These are phyloP conservation scores for Mus minutoides DNA, from an alignment of 2,797 vertebrate genomes.

Conservation along the genomic window DNA sequence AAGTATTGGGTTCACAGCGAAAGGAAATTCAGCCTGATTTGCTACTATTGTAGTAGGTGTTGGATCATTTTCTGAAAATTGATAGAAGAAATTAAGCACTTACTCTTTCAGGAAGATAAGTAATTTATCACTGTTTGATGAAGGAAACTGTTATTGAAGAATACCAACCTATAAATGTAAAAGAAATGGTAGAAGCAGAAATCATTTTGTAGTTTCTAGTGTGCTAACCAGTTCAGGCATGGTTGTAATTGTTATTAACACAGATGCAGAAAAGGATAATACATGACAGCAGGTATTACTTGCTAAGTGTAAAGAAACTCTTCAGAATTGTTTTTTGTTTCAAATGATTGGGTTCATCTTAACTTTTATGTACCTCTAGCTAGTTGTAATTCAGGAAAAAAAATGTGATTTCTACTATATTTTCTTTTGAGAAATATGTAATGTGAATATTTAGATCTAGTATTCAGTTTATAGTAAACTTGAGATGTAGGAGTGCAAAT, in stretches of 20 bases:
- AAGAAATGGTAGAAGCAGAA: slow-evolving; percentile 45
- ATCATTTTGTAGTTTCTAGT: background rate
- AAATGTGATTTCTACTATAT: background rate
- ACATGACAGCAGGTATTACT: background rate
- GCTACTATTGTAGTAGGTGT: background rate
- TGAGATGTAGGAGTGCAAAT: background rate
- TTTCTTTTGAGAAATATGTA: background rate
- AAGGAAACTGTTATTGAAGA: slow-evolving; percentile 15
- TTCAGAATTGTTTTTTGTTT: background rate
- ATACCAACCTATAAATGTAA: background rate
- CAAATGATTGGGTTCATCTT: background rate
- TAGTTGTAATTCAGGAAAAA: background rate
- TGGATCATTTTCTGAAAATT: slow-evolving; percentile 35
- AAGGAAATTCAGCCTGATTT: background rate
- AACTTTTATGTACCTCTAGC: background rate
- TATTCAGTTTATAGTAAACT: background rate
- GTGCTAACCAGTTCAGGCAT: background rate
- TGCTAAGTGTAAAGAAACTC: background rate
- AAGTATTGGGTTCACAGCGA: background rate
- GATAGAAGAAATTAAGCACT: slow-evolving; percentile 30
- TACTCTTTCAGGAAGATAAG: background rate
- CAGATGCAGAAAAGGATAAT: background rate
- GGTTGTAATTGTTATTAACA: background rate
- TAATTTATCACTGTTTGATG: background rate
- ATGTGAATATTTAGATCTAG: slow-evolving; percentile 1